phyloP scores from a whole-genome alignment of 2,888 invertebrate genomes.

The Unio delphinus region DNA sequence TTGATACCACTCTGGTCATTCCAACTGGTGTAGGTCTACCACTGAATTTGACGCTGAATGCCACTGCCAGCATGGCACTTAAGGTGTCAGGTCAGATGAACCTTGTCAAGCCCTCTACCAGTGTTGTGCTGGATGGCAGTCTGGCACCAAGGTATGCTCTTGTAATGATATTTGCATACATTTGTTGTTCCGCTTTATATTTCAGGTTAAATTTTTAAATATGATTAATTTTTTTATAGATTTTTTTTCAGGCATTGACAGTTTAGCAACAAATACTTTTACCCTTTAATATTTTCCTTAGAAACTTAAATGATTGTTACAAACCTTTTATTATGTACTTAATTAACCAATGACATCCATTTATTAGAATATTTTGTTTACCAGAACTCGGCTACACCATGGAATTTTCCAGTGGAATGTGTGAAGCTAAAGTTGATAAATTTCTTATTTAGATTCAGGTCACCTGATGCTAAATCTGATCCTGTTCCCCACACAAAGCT shows the following conservation, averaged over 20 bases:
- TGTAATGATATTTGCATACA: not conserved
- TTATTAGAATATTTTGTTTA: no score
- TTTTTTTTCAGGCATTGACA: not conserved
- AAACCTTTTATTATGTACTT: no score
- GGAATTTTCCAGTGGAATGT: no score
- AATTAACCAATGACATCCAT: no score
- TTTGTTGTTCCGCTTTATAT: not conserved
- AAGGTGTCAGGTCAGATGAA: constrained; percentile 87
- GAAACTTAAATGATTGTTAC: no score
- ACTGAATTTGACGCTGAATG: constrained; percentile 86
- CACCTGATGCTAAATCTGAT: no score
- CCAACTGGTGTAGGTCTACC: constrained; percentile 90
- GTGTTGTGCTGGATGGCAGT: constrained; percentile 83
- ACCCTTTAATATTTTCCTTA: no score
- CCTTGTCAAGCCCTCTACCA: constrained; percentile 77
- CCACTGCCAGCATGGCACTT: constrained; percentile 87
- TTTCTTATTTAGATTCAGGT: no score
- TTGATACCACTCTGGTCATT: constrained; percentile 90
- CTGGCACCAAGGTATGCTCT: constrained; percentile 82
- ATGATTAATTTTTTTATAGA: not conserved
- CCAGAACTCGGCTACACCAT: no score
- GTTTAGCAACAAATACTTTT: no score
- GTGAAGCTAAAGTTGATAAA: no score
- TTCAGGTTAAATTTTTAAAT: not conserved
- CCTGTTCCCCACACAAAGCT: no score